These are phyloP conservation scores for Paedocypris sp. DNA, from an alignment of 2,113 vertebrate species.

Conservation along the genomic window DNA sequence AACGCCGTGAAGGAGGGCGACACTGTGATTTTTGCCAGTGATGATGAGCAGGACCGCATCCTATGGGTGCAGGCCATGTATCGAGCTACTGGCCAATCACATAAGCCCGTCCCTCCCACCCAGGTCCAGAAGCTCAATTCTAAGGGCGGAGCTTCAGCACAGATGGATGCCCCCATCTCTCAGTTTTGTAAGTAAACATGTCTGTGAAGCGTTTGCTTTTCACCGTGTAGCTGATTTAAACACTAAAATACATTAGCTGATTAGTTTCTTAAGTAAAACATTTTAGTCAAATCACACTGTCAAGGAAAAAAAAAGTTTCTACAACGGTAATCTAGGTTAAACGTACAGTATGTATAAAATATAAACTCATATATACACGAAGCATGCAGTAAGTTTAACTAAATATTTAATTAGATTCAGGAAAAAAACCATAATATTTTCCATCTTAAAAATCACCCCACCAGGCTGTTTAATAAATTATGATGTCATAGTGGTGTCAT, in stretches of 20 bases:
- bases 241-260: no score
- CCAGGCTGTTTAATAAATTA: conserved; percentile 3
- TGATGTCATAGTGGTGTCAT: conserved; percentile 39
- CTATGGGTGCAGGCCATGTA: conserved; percentile 99
- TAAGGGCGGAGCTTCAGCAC: conserved; percentile 91
- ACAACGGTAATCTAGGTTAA: no score
- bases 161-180: conserved; percentile 96
- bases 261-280: no score
- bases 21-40: conserved; percentile 97
- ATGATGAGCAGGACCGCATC: conserved; percentile 96
- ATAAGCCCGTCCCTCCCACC: conserved; percentile 96
- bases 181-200: conserved; percentile 96
- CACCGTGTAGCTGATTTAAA: no score
- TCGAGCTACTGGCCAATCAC: conserved; percentile 95
- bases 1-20: conserved; percentile 98
- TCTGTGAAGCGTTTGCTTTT: conserved; percentile 27
- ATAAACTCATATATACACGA: no score
- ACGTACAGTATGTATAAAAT: no score
- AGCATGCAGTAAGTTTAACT: no score
- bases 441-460: conserved; percentile 22
- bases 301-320: no score
- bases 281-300: no score
- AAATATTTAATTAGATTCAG: no score
- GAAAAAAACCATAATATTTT: no score
- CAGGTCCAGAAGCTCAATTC: conserved; percentile 99